Conservation (phyloP, 1,140 invertebrate species). For the Pomacea maculata region DNA sequence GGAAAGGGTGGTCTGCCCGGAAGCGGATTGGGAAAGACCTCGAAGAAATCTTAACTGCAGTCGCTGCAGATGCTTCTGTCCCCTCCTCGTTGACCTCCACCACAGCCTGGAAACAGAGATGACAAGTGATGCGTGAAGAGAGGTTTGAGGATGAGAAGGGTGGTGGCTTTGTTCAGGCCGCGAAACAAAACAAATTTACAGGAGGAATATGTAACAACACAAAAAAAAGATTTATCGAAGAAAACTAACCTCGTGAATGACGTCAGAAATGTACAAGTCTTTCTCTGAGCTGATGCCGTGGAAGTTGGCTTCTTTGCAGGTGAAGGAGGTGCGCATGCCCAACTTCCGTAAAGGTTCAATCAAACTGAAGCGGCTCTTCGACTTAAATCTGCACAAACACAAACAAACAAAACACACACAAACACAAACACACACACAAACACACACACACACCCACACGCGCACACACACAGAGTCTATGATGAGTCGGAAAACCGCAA, state of each 20-base stretch:
- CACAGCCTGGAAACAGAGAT: conserved; percentile 47
- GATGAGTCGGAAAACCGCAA: too few relatives aligned
- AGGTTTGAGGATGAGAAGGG: not conserved
- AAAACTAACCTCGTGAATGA: conserved; percentile 3
- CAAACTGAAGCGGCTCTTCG: too few relatives aligned
- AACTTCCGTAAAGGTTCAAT: not conserved
- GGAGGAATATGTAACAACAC: not conserved
- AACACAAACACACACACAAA: not conserved
- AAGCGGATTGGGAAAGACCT: conserved; percentile 1
- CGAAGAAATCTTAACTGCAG: conserved; percentile 41
- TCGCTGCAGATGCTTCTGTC: conserved; percentile 64
- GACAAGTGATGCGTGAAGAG: not conserved
- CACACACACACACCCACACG: not conserved
- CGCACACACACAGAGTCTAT: too few relatives aligned
- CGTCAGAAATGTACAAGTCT: not conserved
- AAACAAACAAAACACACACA: not conserved
- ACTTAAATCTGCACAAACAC: not conserved
- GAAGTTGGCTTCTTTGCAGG: not conserved
- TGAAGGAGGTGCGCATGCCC: conserved; percentile 2
- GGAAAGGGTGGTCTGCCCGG: conserved; percentile 25
- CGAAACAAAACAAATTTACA: too few relatives aligned
- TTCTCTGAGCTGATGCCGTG: not conserved
- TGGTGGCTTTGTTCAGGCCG: not conserved
- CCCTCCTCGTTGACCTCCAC: conserved; percentile 66
- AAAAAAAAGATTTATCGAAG: not conserved